Evolutionary conservation across 2,888 invertebrate genomes (phyloP), one percentile per base, ranked within the genome.

Genomic region (Lochmaea capreae): DNA sequence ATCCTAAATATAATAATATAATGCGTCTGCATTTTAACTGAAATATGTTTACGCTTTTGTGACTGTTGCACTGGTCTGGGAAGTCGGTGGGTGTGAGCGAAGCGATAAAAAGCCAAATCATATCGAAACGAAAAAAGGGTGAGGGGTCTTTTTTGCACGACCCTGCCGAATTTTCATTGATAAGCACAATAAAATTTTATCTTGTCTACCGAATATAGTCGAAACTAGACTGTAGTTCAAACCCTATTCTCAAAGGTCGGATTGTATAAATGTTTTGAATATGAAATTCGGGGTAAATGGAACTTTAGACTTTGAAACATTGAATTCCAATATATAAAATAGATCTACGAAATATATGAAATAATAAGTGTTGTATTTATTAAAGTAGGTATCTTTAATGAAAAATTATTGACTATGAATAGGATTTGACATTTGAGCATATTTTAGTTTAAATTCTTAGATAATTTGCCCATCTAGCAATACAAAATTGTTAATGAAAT

Each of bases 111-210:
- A 62, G 62, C 62, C 62, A 62, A 42, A 62, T 62, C 59, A 62
- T 62, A 62, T 62, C 62, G 42, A 62, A 62, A 62, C 42, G 62
- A 59, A 16, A 57, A 14, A 22, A 59, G 12, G 26, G 39, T n/a
- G 42, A 62, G 62, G 42, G 62, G 62, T 62, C 54, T 69, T 69
- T 33, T 68, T 69, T 65, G 70, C 63, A 57, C 33, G 39, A 39
- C 42, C 57, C 69, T 54, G 42, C 63, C 54, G 73, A 73, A 65
- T 65, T 68, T 65, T 54, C 33, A 58, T 42, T 65, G 69, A 73
- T 73, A 73, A 73, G 73, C 73, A 58, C 65, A 73, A 73, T 73
- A 73, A 73, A 73, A 69, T 69, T 73, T 73, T 73, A 73, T 73
- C 73, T 71, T 61, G 65, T 54, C 39, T 61, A 62, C 73, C 65